Percentiles rank a stretch among this genome's conserved stretches.
phyloP scores from a whole-genome alignment of 2,797 vertebrate genomes.

The Paratrypauchen microcephalus region DNA sequence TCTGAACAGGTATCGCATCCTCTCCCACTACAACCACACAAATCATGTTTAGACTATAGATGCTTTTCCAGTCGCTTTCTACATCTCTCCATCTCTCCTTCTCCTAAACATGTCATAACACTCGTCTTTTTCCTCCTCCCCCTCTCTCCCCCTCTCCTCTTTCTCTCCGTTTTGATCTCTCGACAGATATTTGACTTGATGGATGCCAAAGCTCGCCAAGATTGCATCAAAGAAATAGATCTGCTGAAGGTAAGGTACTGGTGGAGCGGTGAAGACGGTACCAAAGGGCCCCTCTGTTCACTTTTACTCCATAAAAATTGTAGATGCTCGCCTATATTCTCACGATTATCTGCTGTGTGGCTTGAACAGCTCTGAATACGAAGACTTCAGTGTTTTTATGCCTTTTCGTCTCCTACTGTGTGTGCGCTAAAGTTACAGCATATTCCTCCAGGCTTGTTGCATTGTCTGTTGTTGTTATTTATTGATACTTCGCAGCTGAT shows the following conservation, averaged over 20 bases:
- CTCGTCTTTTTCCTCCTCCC: constrained; percentile 45
- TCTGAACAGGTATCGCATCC: constrained; percentile 45
- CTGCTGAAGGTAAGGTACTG: constrained; percentile 95
- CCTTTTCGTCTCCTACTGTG: constrained; percentile 19
- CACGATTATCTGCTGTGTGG: constrained; percentile 34
- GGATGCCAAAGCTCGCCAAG: constrained; percentile 99
- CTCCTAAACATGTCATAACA: constrained; percentile 68
- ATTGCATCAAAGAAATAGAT: constrained; percentile 99
- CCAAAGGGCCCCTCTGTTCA: constrained; percentile 74
- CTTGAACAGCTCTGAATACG: constrained; percentile 42
- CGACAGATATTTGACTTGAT: constrained; percentile 99
- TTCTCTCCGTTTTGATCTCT: constrained; percentile 75
- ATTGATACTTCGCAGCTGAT: not conserved
- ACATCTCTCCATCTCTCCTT: constrained; percentile 56
- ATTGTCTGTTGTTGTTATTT: constrained; percentile 56
- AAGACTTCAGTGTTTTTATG: constrained; percentile 21
- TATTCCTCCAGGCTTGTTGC: constrained; percentile 74
- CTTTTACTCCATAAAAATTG: constrained; percentile 80
- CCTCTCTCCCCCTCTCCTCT: constrained; percentile 21
- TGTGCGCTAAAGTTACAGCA: constrained; percentile 41
- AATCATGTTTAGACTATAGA: constrained; percentile 60
- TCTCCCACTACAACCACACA: constrained; percentile 61
- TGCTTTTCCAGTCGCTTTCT: constrained; percentile 33
- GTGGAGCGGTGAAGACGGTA: constrained; percentile 69
- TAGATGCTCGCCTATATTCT: constrained; percentile 77